A percentile compares a stretch with the other conserved stretches of the same genome.
Conservation (phyloP, 2,113 vertebrate genomes). For the Calidris pugnax region DNA sequence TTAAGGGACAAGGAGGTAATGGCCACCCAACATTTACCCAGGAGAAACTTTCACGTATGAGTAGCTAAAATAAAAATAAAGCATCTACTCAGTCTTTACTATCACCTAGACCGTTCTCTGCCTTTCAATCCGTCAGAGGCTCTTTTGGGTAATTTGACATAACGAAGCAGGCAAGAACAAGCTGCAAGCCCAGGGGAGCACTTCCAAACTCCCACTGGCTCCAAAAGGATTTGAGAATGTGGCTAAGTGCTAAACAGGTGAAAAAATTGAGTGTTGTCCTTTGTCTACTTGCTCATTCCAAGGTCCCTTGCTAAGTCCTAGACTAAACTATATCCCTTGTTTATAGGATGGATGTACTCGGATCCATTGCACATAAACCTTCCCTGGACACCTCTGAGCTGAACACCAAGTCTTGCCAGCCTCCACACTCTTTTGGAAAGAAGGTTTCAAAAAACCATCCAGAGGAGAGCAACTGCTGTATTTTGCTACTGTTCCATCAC, state of each 20-base stretch:
- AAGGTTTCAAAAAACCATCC: not conserved
- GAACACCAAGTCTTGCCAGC: not conserved
- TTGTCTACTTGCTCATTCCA: not conserved
- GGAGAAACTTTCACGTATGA: not conserved
- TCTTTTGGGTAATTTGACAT: not conserved
- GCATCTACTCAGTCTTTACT: not conserved
- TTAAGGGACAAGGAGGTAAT: not conserved
- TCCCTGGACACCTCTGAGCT: not conserved
- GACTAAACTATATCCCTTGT: not conserved
- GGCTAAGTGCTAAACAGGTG: not conserved
- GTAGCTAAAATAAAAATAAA: not conserved
- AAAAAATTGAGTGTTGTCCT: not conserved
- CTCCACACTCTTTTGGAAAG: not conserved
- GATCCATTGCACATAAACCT: not conserved
- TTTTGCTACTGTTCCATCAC: not conserved
- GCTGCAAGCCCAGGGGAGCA: not conserved
- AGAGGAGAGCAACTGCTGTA: not conserved
- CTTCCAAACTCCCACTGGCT: not conserved
- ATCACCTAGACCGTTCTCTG: not conserved
- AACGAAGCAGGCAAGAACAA: not conserved
- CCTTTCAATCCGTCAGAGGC: not conserved
- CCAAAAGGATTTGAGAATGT: not conserved
- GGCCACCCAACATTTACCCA: not conserved
- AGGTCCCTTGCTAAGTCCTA: not conserved
- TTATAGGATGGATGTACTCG: accelerated